Evolutionary conservation across 2,797 vertebrate genomes (phyloP).

Genomic region (Girardinus metallicus): DNA sequence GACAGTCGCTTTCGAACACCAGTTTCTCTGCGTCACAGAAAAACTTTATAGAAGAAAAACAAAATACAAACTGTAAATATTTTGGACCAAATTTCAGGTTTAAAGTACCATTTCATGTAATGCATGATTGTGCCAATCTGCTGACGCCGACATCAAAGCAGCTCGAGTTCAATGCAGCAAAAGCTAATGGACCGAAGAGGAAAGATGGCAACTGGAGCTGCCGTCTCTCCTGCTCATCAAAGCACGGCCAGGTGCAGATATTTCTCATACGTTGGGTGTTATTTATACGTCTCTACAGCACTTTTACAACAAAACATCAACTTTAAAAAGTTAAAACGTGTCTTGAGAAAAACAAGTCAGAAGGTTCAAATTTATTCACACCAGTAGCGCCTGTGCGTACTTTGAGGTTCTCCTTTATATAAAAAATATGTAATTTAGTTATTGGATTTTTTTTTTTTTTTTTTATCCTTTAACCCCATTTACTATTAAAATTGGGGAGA

Average conservation of each 20-base stretch:
- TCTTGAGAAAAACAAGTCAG: not conserved
- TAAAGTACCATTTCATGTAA: constrained; percentile 38
- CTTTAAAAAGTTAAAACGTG: not conserved
- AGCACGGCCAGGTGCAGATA: constrained; percentile 49
- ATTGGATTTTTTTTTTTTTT: too few relatives aligned
- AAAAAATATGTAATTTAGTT: too few relatives aligned
- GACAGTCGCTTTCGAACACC: not conserved
- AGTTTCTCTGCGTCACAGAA: not conserved
- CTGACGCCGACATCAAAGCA: constrained; percentile 31
- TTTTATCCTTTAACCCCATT: too few relatives aligned
- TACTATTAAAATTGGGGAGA: too few relatives aligned
- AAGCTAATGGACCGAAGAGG: constrained; percentile 48
- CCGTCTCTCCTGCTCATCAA: constrained; percentile 51
- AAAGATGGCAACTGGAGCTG: constrained; percentile 37
- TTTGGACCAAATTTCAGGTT: constrained; percentile 9
- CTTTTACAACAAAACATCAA: not conserved
- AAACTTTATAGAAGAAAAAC: not conserved
- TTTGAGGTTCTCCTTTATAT: too few relatives aligned
- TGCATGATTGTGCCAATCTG: constrained; percentile 37
- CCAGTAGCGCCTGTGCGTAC: too few relatives aligned
- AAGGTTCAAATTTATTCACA: not conserved
- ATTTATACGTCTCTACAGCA: not conserved
- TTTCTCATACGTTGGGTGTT: constrained; percentile 50
- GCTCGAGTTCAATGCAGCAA: constrained; percentile 41
- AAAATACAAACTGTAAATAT: not conserved